Conservation (phyloP, 1,140 invertebrate species). For the Euglossa dilemma region DNA sequence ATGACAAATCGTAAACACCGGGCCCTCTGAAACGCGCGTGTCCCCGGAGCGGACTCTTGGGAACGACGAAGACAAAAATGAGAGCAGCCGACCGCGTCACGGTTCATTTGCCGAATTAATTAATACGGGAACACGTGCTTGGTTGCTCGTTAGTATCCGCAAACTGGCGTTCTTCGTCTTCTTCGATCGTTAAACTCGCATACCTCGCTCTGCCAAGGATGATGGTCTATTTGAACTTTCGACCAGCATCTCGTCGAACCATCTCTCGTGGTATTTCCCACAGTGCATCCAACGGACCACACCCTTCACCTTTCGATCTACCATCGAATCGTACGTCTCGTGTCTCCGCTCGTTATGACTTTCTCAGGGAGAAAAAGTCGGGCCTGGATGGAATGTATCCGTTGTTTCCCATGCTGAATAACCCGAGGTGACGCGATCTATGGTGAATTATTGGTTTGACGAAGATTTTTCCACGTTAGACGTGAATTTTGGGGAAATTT, state of each 20-base stretch:
- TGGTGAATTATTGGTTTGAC: too few species aligned
- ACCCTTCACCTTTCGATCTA: conserved; percentile 15
- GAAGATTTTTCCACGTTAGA: too few species aligned
- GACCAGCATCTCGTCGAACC: not conserved
- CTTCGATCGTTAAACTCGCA: not conserved
- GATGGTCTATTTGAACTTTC: not conserved
- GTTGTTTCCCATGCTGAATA: not conserved
- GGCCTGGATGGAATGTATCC: too few species aligned
- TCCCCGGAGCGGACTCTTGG: not conserved
- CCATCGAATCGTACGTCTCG: not conserved
- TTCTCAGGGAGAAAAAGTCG: too few species aligned
- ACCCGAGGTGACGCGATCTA: too few species aligned
- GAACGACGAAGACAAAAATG: conserved; percentile 3
- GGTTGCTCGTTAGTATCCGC: not conserved
- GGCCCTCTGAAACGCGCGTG: not conserved
- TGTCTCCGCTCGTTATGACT: not conserved
- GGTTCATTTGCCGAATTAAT: conserved; percentile 11
- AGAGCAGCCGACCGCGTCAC: conserved; percentile 5
- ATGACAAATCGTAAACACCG: conserved; percentile 7
- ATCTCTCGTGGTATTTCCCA: conserved; percentile 11
- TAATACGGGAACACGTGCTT: not conserved
- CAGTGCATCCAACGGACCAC: not conserved
- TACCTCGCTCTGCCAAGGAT: too few species aligned
- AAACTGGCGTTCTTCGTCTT: too few species aligned
- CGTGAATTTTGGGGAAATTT: too few species aligned